Percentiles rank a stretch among this genome's conserved stretches.
These are phyloP conservation scores for Carduelis carduelis DNA, from an alignment of 2,797 vertebrate genomes.

Conservation along the genomic window DNA sequence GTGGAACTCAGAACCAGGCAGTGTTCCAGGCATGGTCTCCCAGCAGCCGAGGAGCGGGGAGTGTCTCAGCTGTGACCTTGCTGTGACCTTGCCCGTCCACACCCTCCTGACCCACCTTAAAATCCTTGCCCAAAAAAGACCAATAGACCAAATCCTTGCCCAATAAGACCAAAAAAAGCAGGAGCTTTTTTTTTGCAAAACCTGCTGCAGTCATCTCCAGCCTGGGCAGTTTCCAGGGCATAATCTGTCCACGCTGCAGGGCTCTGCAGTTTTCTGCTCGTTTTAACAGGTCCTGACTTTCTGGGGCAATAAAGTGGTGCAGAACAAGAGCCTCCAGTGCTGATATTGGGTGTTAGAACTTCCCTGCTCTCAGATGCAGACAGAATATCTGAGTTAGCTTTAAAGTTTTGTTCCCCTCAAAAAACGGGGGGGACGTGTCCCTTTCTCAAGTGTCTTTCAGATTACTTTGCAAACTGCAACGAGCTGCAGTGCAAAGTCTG, in stretches of 20 bases:
- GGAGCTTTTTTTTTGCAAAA: background rate
- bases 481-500: constrained; percentile 15
- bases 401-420: background rate
- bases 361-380: background rate
- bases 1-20: background rate
- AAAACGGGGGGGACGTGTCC: background rate
- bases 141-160: too few relatives aligned
- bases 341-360: background rate
- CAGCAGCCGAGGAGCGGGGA: accelerated
- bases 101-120: accelerated
- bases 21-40: background rate
- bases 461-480: constrained; percentile 43
- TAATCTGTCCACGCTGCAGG: background rate
- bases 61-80: background rate
- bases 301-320: background rate
- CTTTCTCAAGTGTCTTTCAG: constrained; percentile 30
- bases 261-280: background rate
- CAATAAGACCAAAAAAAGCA: too few relatives aligned
- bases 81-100: background rate
- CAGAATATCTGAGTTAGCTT: background rate
- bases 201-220: background rate
- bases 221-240: background rate
- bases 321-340: background rate
- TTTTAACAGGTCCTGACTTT: background rate
- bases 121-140: background rate